Evolutionary conservation across 35 echinoderm and acorn worm species (phyloP).

Genomic region (Diadema setosum): DNA sequence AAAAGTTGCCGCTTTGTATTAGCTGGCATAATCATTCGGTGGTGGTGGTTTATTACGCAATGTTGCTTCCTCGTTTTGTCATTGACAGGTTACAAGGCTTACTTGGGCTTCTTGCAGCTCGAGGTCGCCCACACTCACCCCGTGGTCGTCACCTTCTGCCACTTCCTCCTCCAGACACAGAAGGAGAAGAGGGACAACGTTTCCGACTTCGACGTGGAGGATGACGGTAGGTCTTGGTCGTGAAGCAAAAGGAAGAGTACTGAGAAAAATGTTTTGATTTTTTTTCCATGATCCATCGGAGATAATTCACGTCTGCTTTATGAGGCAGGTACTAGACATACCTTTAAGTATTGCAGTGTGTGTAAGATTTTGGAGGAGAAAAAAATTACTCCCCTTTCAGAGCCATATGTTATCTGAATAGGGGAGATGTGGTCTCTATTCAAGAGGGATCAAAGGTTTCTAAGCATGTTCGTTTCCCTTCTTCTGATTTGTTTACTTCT

Average conservation of each 20-base stretch:
- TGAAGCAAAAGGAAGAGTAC: too few relatives aligned
- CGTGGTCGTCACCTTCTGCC: slow-evolving; percentile 63
- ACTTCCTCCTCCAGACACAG: slow-evolving; percentile 24
- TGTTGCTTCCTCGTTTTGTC: too few relatives aligned
- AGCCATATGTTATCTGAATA: too few relatives aligned
- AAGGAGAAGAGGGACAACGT: not conserved
- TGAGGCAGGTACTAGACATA: not conserved
- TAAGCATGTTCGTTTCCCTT: too few relatives aligned
- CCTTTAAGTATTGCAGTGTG: not conserved
- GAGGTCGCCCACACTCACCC: slow-evolving; percentile 79
- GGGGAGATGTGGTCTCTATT: too few relatives aligned
- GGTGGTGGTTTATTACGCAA: too few relatives aligned
- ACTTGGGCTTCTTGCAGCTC: slow-evolving; percentile 64
- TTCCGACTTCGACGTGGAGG: not conserved
- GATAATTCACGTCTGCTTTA: not conserved
- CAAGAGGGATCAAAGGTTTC: too few relatives aligned
- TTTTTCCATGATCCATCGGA: not conserved
- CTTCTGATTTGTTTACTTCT: too few relatives aligned
- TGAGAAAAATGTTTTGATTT: not conserved
- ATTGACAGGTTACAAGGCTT: slow-evolving; percentile 71
- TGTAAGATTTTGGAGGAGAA: not conserved
- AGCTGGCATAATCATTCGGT: too few relatives aligned
- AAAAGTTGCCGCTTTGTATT: too few relatives aligned
- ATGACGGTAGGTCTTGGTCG: too few relatives aligned
- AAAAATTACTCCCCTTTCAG: too few relatives aligned